phyloP scores from a whole-genome alignment of 2,797 vertebrate species.

The Ctenosaura bakeri region DNA sequence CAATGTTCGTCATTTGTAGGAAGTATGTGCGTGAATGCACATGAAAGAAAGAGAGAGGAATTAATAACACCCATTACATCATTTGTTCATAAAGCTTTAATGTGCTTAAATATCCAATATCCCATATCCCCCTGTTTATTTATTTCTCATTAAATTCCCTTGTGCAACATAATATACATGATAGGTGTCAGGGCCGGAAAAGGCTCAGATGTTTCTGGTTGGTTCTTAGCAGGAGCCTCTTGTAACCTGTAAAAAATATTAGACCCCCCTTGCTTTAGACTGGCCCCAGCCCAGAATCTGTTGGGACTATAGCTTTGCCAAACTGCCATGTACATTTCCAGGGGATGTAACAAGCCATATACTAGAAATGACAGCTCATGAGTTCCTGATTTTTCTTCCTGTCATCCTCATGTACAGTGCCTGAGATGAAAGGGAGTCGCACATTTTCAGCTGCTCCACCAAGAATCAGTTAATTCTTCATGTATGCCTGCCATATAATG shows the following conservation, averaged over 20 bases:
- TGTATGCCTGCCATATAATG: neutral
- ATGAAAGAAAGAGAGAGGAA: constrained; percentile 27
- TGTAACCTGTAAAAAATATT: constrained; percentile 2
- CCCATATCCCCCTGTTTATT: constrained; percentile 33
- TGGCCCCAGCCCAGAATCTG: fast-evolving
- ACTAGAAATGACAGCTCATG: constrained; percentile 33
- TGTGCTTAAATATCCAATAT: constrained; percentile 41
- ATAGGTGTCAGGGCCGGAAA: constrained; percentile 19
- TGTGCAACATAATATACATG: constrained; percentile 14
- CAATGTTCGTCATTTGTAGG: constrained; percentile 45
- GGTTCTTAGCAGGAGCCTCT: constrained; percentile 1
- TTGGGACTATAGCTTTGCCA: neutral
- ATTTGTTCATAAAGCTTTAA: constrained; percentile 31
- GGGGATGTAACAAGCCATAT: constrained; percentile 13
- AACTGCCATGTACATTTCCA: constrained; percentile 31
- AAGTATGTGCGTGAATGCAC: neutral
- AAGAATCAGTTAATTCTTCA: neutral
- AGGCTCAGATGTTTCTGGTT: neutral
- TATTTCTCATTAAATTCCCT: constrained; percentile 15
- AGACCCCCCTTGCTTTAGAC: neutral
- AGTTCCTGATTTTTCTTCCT: neutral
- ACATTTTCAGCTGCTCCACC: constrained; percentile 13
- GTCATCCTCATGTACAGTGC: neutral
- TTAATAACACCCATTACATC: constrained; percentile 30
- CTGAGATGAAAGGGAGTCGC: constrained; percentile 5